Evolutionary conservation across 2,113 vertebrate genomes (phyloP).

Genomic region (Stictonetta naevosa): DNA sequence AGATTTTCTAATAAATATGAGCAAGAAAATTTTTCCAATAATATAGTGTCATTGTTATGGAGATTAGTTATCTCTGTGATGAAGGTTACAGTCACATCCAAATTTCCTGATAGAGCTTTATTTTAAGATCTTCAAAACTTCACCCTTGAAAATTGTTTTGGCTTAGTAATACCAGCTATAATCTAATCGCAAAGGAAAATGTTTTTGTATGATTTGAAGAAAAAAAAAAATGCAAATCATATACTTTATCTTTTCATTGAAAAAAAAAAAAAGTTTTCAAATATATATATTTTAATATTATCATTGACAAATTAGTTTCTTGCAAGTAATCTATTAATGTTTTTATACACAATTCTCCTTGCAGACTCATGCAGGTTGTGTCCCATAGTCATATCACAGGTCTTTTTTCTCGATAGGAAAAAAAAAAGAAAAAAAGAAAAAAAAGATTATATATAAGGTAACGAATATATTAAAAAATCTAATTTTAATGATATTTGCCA

Average conservation of each 20-base stretch:
- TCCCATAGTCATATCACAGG: background rate
- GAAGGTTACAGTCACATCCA: background rate
- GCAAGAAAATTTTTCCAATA: background rate
- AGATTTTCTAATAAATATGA: background rate
- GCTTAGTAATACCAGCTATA: background rate
- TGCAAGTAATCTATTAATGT: background rate
- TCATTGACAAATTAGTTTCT: background rate
- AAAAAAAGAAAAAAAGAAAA: background rate
- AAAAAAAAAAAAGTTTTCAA: background rate
- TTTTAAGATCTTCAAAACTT: background rate
- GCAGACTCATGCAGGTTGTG: background rate
- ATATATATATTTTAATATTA: background rate
- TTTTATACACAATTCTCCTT: background rate
- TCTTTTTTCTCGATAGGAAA: background rate
- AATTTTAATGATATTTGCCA: background rate
- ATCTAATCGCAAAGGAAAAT: background rate
- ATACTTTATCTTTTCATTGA: background rate
- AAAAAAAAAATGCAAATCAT: background rate
- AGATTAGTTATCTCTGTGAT: background rate
- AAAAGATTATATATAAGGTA: background rate
- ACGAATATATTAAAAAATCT: fast-evolving
- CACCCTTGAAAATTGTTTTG: background rate
- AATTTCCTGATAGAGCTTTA: background rate
- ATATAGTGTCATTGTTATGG: background rate
- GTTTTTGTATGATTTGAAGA: background rate